Evolutionary conservation across 2,888 invertebrate species (phyloP), one percentile per base, ranked within the genome.

Genomic region (Drosophila atripex): DNA sequence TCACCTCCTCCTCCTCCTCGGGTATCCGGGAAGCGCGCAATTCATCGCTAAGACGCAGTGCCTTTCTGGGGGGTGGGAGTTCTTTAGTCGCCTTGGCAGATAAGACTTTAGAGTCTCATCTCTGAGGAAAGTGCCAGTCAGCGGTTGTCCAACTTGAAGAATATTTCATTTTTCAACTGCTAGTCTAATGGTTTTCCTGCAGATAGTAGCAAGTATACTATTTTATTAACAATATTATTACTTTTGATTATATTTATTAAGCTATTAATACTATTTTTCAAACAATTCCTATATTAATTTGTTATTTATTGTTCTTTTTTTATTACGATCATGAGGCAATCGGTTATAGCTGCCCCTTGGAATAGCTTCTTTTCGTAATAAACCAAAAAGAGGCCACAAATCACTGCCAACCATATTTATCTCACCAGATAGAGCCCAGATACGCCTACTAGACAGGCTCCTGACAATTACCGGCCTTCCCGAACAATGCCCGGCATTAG

Each of bases 401-500:
- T 63, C 63, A 65, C n/a, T 14, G 38, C n/a, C 43, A 28, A 46
- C 52, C 63, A 52, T 52, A 63, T 52, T n/a, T n/a, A n/a, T 18
- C 18, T 18, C 18, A 18, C 18, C 18, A 18, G 18, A 2, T n/a
- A 64, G 45, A 64, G 52, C 45, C 14, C 52, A 52, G 63, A 63
- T 63, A 63, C 4, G 45, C 43, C 25, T 9, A 9, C 28, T 28
- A 7, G 9, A 28, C 28, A 28, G 28, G 28, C 28, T 28, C 50
- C 35, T 45, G 63, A 45, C 51, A 45, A 52, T 52, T 43, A 64
- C 9, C 64, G 38, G 16, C 39, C 21, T 11, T 18, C 11, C 16
- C 6, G 38, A 43, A 21, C 18, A 18, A 50, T 63, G 14, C 61
- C 11, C 14, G 43, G 49, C 66, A 77, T 75, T 54, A 71, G 66